Evolutionary conservation across 1,140 invertebrate species (phyloP), one percentile per base, ranked within the genome.

Genomic region (Frieseomelitta varia): DNA sequence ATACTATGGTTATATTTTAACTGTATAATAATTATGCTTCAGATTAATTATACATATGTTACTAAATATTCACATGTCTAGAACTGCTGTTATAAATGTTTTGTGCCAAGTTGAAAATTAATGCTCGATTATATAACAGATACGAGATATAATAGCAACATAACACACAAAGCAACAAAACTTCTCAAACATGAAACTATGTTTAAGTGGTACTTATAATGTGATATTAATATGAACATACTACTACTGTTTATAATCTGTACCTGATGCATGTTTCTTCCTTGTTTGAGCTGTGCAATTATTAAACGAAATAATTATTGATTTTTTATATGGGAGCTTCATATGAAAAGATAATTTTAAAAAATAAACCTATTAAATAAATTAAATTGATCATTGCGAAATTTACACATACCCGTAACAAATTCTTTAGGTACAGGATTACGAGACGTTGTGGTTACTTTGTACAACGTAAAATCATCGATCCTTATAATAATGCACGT

Each of bases 401-500:
- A 68, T 51, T 55, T 86, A 61, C 27, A 67, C 15, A 94, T 96
- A 96, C 98, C 97, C 93, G 97, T 96, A 80, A 98, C 95, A 92
- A 98, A 98, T 94, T 98, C 97, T 91, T 97, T 97, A 8, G 97
- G 96, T 69, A 96, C 94, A 68, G 96, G 95, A 90, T 97, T 97
- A 88, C 96, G 96, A 53, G 96, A 96, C 2, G 97, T 96, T 4
- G 97, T 97, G 0, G 97, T 97, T 77, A 99, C 98, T 95, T 97
- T 97, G 91, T 97, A 98, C 24, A 98, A 95, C 1, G 96, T 97
- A 88, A 98, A 98, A 92, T 99, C 98, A 89, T 98, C 97, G 87
- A 99, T 96, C 90, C 98, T 96, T 47, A 99, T 95, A 47, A 99
- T 96, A 27, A 98, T 96, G 94, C 98, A 99, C 19, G 98, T 97